These are phyloP conservation scores for Trachelipus rathkii DNA, from an alignment of 1,140 invertebrate species.

Conservation along the genomic window DNA sequence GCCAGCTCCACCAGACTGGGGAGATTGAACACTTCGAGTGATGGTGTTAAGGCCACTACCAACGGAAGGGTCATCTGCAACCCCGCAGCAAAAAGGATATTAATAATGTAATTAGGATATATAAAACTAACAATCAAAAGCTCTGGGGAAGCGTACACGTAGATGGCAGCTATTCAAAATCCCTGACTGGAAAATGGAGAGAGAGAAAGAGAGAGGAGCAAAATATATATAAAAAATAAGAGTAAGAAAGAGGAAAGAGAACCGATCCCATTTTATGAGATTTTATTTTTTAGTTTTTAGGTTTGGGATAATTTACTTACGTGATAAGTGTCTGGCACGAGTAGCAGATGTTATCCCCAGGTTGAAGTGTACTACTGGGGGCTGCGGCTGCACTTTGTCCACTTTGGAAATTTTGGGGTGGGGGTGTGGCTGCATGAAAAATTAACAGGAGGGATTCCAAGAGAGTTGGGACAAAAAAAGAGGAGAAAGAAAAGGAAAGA, in stretches of 20 bases:
- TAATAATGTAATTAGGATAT: not conserved
- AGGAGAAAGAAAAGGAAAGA: too few species aligned
- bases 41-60: slow-evolving; percentile 27
- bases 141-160: too few species aligned
- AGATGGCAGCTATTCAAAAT: too few species aligned
- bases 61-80: slow-evolving; percentile 33
- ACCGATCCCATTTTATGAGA: not conserved
- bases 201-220: not conserved
- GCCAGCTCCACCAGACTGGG: slow-evolving; percentile 34
- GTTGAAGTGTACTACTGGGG: slow-evolving; percentile 60
- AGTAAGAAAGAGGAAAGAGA: not conserved
- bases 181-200: not conserved
- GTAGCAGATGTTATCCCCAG: slow-evolving; percentile 84
- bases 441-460: not conserved
- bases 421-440: slow-evolving; percentile 21
- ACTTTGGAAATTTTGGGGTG: slow-evolving; percentile 8
- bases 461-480: too few species aligned
- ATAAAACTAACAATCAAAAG: not conserved
- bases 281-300: not conserved
- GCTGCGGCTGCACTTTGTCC: slow-evolving; percentile 26
- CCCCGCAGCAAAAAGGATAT: slow-evolving; percentile 27
- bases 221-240: not conserved
- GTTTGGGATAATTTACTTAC: slow-evolving; percentile 62
- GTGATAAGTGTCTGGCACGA: slow-evolving; percentile 89
- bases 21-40: slow-evolving; percentile 39